phyloP scores from a whole-genome alignment of 2,113 vertebrate genomes.

The Crotalus helleri region DNA sequence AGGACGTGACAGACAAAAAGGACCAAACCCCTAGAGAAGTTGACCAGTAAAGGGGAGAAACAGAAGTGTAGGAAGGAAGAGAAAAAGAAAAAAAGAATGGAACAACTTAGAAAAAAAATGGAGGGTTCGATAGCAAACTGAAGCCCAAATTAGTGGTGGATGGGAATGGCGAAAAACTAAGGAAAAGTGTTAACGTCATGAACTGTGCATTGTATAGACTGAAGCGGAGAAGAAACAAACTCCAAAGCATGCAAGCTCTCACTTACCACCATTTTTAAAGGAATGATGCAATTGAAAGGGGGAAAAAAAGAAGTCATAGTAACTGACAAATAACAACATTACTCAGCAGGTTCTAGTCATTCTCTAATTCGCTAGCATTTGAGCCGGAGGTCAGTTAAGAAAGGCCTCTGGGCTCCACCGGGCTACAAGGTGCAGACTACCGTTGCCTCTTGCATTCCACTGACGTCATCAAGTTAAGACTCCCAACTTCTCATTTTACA shows the following conservation, averaged over 20 bases:
- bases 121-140: constrained; percentile 74
- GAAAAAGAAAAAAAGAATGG: constrained; percentile 23
- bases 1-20: constrained; percentile 59
- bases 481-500: not conserved
- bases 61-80: constrained; percentile 64
- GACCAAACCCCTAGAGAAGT: constrained; percentile 56
- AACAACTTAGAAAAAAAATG: constrained; percentile 69
- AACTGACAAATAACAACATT: constrained; percentile 80
- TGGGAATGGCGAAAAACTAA: constrained; percentile 77
- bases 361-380: constrained; percentile 3
- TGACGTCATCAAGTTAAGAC: not conserved
- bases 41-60: constrained; percentile 51
- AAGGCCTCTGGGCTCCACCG: not conserved
- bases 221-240: constrained; percentile 86
- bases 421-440: not conserved
- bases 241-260: constrained; percentile 93
- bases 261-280: constrained; percentile 97
- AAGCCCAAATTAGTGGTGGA: constrained; percentile 83
- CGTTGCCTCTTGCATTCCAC: not conserved
- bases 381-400: not conserved
- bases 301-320: constrained; percentile 88
- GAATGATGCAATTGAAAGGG: constrained; percentile 90
- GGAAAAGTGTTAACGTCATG: constrained; percentile 76
- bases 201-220: constrained; percentile 82
- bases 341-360: constrained; percentile 51